Percentiles rank a stretch among this genome's conserved stretches.
phyloP scores from a whole-genome alignment of 2,888 invertebrate genomes.

The Sphaerophoria rueppellii region DNA sequence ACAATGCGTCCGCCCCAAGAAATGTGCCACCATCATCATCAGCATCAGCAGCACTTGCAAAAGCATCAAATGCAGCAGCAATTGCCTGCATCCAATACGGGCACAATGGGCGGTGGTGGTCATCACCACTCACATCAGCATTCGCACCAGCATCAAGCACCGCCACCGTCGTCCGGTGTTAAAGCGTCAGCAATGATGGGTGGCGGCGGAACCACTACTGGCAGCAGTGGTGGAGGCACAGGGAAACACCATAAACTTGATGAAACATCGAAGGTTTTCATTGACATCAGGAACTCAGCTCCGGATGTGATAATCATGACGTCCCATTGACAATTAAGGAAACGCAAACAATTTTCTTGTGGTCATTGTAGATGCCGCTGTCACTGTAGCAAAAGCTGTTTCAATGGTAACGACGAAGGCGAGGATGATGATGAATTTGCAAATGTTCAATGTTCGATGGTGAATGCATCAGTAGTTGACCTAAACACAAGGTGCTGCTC shows the following conservation, averaged over 20 bases:
- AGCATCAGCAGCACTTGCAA: conserved; percentile 80
- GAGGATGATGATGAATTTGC: background rate
- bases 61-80: conserved; percentile 76
- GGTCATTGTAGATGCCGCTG: conserved; percentile 56
- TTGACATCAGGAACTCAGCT: conserved; percentile 93
- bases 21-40: conserved; percentile 80
- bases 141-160: conserved; percentile 69
- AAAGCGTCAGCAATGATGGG: background rate
- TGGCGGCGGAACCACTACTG: conserved; percentile 43
- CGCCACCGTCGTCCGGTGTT: background rate
- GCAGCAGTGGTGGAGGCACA: conserved; percentile 60
- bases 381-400: conserved; percentile 8
- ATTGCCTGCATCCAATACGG: conserved; percentile 51
- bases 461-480: conserved; percentile 20
- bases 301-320: conserved; percentile 93
- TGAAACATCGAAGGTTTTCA: conserved; percentile 86
- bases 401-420: conserved; percentile 14
- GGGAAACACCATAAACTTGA: conserved; percentile 77
- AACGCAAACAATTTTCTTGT: conserved; percentile 72
- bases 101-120: conserved; percentile 61
- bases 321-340: conserved; percentile 87
- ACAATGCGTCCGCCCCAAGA: conserved; percentile 73
- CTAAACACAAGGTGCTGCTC: conserved; percentile 30
- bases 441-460: background rate
- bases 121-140: conserved; percentile 73